These are phyloP conservation scores for Drosophila ercepeae DNA, from an alignment of 1,140 invertebrate species.

Conservation along the genomic window DNA sequence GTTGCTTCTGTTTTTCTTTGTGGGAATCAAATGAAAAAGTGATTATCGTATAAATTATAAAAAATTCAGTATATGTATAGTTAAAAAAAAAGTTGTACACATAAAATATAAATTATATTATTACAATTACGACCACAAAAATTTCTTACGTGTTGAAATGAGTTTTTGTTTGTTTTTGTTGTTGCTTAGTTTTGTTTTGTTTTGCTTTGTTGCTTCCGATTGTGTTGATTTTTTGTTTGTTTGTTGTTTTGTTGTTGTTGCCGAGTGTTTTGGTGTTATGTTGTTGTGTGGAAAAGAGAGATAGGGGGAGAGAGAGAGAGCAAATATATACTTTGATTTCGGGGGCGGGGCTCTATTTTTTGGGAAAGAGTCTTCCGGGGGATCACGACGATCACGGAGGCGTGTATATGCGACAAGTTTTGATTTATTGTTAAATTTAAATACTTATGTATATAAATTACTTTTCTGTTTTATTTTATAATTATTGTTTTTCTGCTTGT, in stretches of 20 bases:
- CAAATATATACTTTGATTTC: not conserved
- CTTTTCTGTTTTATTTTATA: constrained; percentile 66
- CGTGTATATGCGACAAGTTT: constrained; percentile 73
- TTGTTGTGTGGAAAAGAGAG: constrained; percentile 25
- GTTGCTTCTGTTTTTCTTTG: not conserved
- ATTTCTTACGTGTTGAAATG: constrained; percentile 72
- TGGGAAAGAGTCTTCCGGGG: too few species aligned
- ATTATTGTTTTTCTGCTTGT: constrained; percentile 76
- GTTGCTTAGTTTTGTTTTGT: not conserved
- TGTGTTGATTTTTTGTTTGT: constrained; percentile 3
- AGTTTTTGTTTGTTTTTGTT: constrained; percentile 36
- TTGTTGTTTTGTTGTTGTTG: constrained; percentile 22
- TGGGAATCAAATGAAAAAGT: constrained; percentile 73
- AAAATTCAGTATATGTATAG: constrained; percentile 81
- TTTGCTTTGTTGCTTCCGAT: constrained; percentile 39
- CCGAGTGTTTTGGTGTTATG: too few species aligned
- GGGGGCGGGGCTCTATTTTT: constrained; percentile 13
- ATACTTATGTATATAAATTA: constrained; percentile 82
- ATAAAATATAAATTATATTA: constrained; percentile 83
- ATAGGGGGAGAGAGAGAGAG: constrained; percentile 20
- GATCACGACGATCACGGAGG: not conserved
- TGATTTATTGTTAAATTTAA: constrained; percentile 82
- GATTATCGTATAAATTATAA: constrained; percentile 80
- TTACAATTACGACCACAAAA: constrained; percentile 81
- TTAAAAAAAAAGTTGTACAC: constrained; percentile 74